A percentile compares a stretch with the other conserved stretches of the same genome.
Evolutionary conservation across 2,888 invertebrate species (phyloP).

Genomic region (Phyllotreta cruciferae): DNA sequence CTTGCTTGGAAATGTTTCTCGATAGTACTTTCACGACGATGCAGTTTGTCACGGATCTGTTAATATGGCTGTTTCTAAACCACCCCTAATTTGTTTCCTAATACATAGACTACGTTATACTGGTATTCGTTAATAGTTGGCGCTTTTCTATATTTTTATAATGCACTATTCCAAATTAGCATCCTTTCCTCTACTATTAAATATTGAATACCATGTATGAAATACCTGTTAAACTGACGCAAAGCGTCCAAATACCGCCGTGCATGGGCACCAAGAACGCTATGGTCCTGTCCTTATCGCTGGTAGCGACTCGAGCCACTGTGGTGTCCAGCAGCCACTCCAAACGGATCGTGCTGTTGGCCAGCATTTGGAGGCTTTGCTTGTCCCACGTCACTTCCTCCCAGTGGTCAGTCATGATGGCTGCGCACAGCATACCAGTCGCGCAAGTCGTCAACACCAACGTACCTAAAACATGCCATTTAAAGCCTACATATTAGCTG

Average conservation of each 20-base stretch:
- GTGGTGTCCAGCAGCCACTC: conserved; percentile 81
- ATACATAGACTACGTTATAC: too few species aligned
- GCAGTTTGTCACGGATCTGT: too few species aligned
- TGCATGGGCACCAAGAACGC: conserved; percentile 86
- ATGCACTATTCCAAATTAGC: too few species aligned
- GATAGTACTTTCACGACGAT: too few species aligned
- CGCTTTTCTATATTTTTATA: too few species aligned
- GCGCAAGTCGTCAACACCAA: conserved; percentile 76
- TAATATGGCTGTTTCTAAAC: too few species aligned
- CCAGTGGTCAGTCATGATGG: conserved; percentile 92
- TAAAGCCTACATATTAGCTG: too few species aligned
- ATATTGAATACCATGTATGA: too few species aligned
- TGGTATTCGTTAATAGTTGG: too few species aligned
- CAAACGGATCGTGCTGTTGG: conserved; percentile 65
- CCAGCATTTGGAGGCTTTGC: conserved; percentile 64
- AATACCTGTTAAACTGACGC: conserved; percentile 84
- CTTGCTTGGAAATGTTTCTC: too few species aligned
- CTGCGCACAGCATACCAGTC: conserved; percentile 81
- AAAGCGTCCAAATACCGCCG: conserved; percentile 91
- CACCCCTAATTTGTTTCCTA: too few species aligned
- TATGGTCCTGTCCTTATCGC: conserved; percentile 50
- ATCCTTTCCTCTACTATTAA: too few species aligned
- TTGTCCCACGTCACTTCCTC: conserved; percentile 85
- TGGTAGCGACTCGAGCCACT: conserved; percentile 68
- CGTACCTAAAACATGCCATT: conserved; percentile 56